Evolutionary conservation across 2,797 vertebrate species (phyloP), one percentile per base, ranked within the genome.

Genomic region (Tinamus major): DNA sequence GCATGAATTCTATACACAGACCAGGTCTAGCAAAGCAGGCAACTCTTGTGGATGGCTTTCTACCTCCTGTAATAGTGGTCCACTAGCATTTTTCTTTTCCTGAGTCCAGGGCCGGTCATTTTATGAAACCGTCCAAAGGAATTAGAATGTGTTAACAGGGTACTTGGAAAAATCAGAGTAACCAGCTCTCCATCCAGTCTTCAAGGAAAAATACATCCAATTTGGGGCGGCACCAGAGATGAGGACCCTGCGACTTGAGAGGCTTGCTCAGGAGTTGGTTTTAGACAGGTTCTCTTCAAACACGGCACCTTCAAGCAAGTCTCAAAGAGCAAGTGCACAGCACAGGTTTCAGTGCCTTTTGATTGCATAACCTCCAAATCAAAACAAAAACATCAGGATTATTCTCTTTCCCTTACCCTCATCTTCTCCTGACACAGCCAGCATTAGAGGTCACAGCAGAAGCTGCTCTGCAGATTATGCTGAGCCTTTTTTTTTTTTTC

Each of bases 61-160:
- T 59, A 53, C 46, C 29, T 86, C 84, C 71, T 77, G 39, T 78
- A 74, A 80, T 20, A 96, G 85, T 94, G 91, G 94, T 96, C 95
- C 95, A 72, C 75, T 72, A 56, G 44, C 17, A 27, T 17, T 71
- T 88, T 80, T 86, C 23, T 78, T 80, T 26, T 94, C 80, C 75
- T 61, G 83, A 93, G 77, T 89, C 87, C 94, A 79, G 89, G 92
- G 72, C 79, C 88, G 64, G 79, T 95, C 91, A 75, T 88, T 76
- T 93, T 39, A 80, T 35, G 62, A 78, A 96, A 95, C 71, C 82
- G 78, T 91, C 84, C 88, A 75, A 77, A 79, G 89, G 70, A 93
- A 84, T 92, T 91, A 87, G 42, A 89, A 61, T 90, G 78, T 61
- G 33, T 88, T 84, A 92, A 56, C 70, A 75, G 75, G 68, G 80